A percentile compares a stretch with the other conserved stretches of the same genome.
Conservation (phyloP, 1,140 invertebrate species). For the Saccostrea glomerata region DNA sequence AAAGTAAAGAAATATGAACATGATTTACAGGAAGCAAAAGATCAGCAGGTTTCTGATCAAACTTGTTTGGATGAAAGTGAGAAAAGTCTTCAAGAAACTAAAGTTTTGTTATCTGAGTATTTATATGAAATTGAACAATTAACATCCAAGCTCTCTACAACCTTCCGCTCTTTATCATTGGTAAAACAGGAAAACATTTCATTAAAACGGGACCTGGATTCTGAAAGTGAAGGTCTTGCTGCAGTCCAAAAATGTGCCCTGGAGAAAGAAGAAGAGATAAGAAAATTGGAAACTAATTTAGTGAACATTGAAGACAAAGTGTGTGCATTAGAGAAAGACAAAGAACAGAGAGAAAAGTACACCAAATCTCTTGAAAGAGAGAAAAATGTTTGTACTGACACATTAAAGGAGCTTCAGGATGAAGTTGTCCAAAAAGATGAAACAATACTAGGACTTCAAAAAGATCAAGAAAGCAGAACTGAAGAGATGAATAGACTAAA, state of each 20-base stretch:
- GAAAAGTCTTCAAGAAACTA: not conserved
- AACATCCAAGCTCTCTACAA: not conserved
- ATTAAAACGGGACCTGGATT: not conserved
- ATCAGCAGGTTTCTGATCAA: not conserved
- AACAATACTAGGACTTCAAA: not conserved
- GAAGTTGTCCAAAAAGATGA: not conserved
- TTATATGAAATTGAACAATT: not conserved
- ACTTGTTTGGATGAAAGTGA: not conserved
- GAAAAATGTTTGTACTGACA: not conserved
- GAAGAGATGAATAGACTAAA: not conserved
- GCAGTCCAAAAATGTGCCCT: not conserved
- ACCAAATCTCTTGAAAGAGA: not conserved
- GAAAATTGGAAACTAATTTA: not conserved
- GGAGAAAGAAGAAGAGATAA: not conserved
- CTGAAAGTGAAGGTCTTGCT: not conserved
- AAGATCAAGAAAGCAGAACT: not conserved
- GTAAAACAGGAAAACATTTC: not conserved
- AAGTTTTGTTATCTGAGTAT: not conserved
- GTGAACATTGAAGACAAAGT: not conserved
- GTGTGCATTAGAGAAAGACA: not conserved
- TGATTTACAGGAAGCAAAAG: not conserved
- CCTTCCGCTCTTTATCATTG: not conserved
- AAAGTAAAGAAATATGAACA: not conserved
- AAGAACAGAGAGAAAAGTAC: not conserved
- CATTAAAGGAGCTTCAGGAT: not conserved